Evolutionary conservation across 2,888 invertebrate genomes (phyloP).

Genomic region (Bombyx huttoni): DNA sequence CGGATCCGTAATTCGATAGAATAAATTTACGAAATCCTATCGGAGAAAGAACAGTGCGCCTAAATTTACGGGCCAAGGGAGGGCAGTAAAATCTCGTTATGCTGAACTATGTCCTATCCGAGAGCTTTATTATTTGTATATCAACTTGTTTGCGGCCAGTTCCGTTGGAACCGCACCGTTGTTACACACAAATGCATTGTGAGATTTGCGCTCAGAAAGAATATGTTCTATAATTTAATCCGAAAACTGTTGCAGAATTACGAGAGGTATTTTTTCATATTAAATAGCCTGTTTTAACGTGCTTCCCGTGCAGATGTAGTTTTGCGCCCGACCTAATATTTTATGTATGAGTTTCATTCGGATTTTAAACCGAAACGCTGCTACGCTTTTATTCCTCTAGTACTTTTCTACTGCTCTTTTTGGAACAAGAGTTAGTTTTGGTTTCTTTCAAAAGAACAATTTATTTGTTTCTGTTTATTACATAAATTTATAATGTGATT

Average conservation of each 20-base stretch:
- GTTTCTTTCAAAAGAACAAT: neutral
- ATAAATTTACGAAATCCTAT: slow-evolving; percentile 60
- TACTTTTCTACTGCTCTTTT: neutral
- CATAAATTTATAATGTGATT: neutral
- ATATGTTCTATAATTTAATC: neutral
- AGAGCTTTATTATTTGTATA: slow-evolving; percentile 34
- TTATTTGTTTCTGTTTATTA: neutral
- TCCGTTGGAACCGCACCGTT: no score
- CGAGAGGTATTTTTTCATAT: slow-evolving; percentile 21
- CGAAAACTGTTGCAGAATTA: neutral
- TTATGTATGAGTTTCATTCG: slow-evolving; percentile 13
- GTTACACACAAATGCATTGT: no score
- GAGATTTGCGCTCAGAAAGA: no score
- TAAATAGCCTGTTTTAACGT: slow-evolving; percentile 36
- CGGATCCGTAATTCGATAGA: slow-evolving; percentile 31
- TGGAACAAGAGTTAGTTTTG: neutral
- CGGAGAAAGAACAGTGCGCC: slow-evolving; percentile 60
- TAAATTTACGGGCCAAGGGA: slow-evolving; percentile 57
- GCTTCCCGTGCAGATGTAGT: slow-evolving; percentile 24
- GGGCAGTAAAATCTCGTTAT: slow-evolving; percentile 64
- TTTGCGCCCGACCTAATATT: slow-evolving; percentile 20
- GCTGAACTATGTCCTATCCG: slow-evolving; percentile 56
- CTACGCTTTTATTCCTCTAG: neutral
- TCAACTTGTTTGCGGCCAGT: slow-evolving; percentile 16
- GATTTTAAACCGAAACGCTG: slow-evolving; percentile 2